Evolutionary conservation across 1,140 invertebrate species (phyloP).

Genomic region (Anoplolepis gracilipes): DNA sequence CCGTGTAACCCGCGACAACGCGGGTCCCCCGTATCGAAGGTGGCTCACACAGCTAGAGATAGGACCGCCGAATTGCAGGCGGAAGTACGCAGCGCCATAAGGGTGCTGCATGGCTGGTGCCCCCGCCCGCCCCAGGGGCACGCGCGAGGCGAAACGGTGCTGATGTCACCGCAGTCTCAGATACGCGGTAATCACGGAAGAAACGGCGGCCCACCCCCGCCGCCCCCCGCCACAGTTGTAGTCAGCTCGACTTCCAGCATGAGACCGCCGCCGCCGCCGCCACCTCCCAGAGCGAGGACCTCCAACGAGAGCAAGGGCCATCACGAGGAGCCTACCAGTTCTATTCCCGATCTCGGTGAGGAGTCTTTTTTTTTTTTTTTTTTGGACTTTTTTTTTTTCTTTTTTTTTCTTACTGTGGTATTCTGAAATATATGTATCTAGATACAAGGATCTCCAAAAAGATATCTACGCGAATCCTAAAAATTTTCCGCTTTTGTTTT

Average conservation of each 20-base stretch:
- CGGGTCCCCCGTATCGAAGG: conserved; percentile 78
- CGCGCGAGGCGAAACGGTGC: conserved; percentile 80
- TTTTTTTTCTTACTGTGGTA: too few species aligned
- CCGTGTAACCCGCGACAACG: conserved; percentile 74
- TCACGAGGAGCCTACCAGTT: conserved; percentile 93
- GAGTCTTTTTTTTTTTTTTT: conserved; percentile 35
- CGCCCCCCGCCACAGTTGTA: conserved; percentile 79
- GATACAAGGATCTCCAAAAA: not conserved
- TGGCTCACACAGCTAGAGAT: conserved; percentile 84
- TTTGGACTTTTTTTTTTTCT: not conserved
- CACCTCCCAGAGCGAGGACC: conserved; percentile 84
- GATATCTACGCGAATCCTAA: not conserved
- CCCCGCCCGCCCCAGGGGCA: conserved; percentile 77
- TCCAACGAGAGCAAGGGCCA: conserved; percentile 83
- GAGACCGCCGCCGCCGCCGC: conserved; percentile 87
- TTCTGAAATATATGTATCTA: not conserved
- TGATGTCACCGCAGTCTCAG: conserved; percentile 84
- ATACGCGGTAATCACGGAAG: conserved; percentile 73
- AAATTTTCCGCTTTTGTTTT: not conserved
- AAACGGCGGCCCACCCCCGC: conserved; percentile 68
- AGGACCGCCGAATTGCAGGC: conserved; percentile 83
- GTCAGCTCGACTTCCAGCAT: conserved; percentile 85
- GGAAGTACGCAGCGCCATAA: conserved; percentile 84
- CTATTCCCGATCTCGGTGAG: conserved; percentile 94
- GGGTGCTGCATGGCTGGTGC: conserved; percentile 85